Evolutionary conservation across 2,113 vertebrate species (phyloP).

Genomic region (Phrynocephalus versicolor): DNA sequence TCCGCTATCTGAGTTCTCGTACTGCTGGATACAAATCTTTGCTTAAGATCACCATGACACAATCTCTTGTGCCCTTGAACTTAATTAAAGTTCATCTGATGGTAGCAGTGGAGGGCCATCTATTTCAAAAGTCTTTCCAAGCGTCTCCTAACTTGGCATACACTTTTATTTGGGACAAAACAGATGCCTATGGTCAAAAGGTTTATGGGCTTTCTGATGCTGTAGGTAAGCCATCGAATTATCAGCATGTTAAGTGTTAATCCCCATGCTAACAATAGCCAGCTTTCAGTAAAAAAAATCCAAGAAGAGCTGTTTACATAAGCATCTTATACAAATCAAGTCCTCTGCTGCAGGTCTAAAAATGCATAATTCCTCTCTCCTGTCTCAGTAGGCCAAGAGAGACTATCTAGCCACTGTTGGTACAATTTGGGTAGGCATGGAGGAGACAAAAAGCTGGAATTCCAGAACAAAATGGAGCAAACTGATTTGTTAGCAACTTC

Average conservation of each 20-base stretch:
- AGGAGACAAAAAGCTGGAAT: neutral
- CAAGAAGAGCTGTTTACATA: neutral
- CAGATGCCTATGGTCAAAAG: conserved; percentile 93
- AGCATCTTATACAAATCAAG: neutral
- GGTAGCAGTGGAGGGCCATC: conserved; percentile 97
- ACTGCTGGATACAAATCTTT: conserved; percentile 93
- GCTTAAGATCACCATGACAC: conserved; percentile 97
- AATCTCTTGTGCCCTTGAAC: conserved; percentile 91
- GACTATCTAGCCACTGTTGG: too few species aligned
- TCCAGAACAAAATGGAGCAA: neutral
- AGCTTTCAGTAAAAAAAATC: neutral
- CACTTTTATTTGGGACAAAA: conserved; percentile 98
- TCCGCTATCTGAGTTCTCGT: conserved; percentile 94
- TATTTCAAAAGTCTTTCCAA: conserved; percentile 98
- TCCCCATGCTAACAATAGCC: conserved; percentile 1
- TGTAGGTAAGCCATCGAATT: conserved; percentile 85
- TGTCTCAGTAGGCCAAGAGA: neutral
- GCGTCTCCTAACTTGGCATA: conserved; percentile 96
- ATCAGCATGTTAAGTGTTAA: neutral
- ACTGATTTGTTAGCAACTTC: neutral
- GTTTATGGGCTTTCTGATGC: conserved; percentile 95
- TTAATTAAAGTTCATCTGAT: conserved; percentile 97
- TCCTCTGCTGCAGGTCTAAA: neutral
- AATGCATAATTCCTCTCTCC: too few species aligned
- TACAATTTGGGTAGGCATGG: too few species aligned